Evolutionary conservation across 2,797 vertebrate genomes (phyloP).

Genomic region (Monodelphis domestica): DNA sequence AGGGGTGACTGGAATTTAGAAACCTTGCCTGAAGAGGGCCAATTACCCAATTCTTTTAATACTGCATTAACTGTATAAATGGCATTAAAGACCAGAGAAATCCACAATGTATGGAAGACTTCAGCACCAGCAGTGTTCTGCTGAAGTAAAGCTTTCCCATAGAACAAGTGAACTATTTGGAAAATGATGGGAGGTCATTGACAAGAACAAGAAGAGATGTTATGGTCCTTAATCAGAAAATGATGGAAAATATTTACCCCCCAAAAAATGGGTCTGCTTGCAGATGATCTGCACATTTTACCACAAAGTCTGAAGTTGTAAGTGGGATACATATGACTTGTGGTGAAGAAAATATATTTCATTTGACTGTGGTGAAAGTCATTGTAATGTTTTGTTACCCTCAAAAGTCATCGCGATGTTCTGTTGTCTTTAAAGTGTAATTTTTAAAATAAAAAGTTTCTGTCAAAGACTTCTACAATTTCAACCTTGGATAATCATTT

Average conservation of each 20-base stretch:
- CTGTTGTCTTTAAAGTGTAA: slow-evolving; percentile 30
- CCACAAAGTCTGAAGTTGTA: slow-evolving; percentile 63
- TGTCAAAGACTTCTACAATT: slow-evolving; percentile 38
- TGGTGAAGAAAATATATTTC: neutral
- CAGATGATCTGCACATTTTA: slow-evolving; percentile 81
- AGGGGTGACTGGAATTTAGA: neutral
- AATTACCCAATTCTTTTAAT: neutral
- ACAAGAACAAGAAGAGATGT: slow-evolving; percentile 74
- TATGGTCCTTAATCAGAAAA: slow-evolving; percentile 76
- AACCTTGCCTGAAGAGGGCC: neutral
- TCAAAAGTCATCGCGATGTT: neutral
- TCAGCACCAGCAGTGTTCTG: slow-evolving; percentile 4
- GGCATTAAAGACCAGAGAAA: neutral
- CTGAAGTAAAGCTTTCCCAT: slow-evolving; percentile 64
- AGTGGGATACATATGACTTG: slow-evolving; percentile 35
- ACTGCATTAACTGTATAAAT: neutral
- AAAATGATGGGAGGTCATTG: slow-evolving; percentile 77
- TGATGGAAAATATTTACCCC: slow-evolving; percentile 53
- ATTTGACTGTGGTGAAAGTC: neutral
- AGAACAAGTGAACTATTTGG: slow-evolving; percentile 55
- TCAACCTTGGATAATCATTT: slow-evolving; percentile 50
- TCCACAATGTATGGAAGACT: neutral
- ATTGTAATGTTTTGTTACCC: neutral
- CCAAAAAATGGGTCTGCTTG: slow-evolving; percentile 59
- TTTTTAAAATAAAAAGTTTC: slow-evolving; percentile 23